Conservation (phyloP, 2,888 invertebrate species). For the Ctenicera cuprea region DNA sequence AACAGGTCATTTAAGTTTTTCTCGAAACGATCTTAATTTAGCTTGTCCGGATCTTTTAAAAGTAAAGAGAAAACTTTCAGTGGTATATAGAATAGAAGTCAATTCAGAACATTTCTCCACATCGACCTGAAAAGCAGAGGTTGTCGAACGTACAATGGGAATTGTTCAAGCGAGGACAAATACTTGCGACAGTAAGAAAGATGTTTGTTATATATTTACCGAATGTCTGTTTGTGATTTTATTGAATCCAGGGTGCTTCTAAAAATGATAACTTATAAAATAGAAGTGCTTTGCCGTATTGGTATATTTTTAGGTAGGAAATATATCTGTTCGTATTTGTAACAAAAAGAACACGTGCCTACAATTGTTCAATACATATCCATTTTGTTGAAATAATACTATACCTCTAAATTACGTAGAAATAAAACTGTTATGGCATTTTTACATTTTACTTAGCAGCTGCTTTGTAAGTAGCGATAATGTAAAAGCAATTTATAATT, state of each 20-base stretch:
- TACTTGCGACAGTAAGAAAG: slow-evolving; percentile 18
- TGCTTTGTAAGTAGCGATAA: no score
- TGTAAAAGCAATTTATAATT: no score
- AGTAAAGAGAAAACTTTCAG: not conserved
- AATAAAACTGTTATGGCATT: no score
- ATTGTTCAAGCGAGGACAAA: slow-evolving; percentile 17
- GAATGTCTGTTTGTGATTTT: slow-evolving; percentile 25
- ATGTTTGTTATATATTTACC: slow-evolving; percentile 30
- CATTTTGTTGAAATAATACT: not conserved
- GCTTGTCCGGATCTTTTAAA: not conserved
- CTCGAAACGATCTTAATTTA: not conserved
- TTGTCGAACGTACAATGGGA: slow-evolving; percentile 16
- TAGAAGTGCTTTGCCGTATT: slow-evolving; percentile 1
- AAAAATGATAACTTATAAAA: slow-evolving; percentile 23
- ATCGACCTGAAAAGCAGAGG: slow-evolving; percentile 21
- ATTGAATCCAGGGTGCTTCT: slow-evolving; percentile 19
- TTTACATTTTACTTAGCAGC: no score
- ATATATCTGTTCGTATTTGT: slow-evolving; percentile 1
- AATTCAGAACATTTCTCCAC: not conserved
- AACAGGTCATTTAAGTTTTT: no score
- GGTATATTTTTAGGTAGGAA: not conserved
- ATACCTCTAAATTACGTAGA: no score
- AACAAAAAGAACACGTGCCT: not conserved
- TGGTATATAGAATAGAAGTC: not conserved
- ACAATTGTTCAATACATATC: not conserved